These are phyloP conservation scores for Brachyrhaphis roseni DNA, from an alignment of 2,797 vertebrate genomes.

Conservation along the genomic window DNA sequence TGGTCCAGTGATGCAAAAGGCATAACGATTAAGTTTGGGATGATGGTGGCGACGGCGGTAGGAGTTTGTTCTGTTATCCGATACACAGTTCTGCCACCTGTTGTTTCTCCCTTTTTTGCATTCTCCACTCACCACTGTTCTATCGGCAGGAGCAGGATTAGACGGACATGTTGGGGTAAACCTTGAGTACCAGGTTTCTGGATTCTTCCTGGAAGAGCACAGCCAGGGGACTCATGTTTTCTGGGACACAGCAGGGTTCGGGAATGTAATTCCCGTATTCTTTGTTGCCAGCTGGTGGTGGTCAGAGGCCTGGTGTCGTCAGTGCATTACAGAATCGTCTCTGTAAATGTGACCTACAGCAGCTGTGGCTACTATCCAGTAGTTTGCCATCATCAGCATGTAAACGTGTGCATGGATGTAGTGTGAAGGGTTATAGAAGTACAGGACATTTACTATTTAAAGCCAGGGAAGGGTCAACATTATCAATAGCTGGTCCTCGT, in stretches of 20 bases:
- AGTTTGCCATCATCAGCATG: too few relatives aligned
- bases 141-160: constrained; percentile 94
- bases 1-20: not conserved
- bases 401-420: too few relatives aligned
- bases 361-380: too few relatives aligned
- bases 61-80: constrained; percentile 24
- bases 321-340: too few relatives aligned
- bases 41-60: too few relatives aligned
- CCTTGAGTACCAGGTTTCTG: constrained; percentile 89
- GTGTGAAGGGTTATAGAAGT: too few relatives aligned
- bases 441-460: not conserved
- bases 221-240: constrained; percentile 90
- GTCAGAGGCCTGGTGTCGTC: too few relatives aligned
- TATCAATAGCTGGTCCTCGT: not conserved
- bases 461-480: not conserved
- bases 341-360: too few relatives aligned
- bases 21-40: too few relatives aligned
- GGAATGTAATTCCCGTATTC: constrained; percentile 73
- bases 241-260: constrained; percentile 93
- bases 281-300: too few relatives aligned
- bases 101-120: constrained; percentile 44
- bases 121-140: constrained; percentile 25
- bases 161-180: constrained; percentile 95
- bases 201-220: constrained; percentile 92
- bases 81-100: constrained; percentile 49